A percentile compares a stretch with the other conserved stretches of the same genome.
Conservation (phyloP, 2,797 vertebrate species). For the Sebastes glaucus region DNA sequence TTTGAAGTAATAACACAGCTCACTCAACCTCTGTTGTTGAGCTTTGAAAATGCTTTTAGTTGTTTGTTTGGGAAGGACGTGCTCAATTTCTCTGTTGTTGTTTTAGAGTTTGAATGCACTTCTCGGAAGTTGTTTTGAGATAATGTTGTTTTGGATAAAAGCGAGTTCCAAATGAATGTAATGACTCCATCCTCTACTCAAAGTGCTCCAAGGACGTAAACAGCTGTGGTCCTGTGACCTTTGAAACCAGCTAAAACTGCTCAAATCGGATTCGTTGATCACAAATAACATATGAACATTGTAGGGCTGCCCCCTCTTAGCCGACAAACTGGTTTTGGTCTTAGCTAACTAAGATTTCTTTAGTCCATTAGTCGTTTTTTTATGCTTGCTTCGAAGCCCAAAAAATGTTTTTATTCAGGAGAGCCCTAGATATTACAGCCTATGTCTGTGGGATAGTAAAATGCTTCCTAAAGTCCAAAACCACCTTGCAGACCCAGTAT, state of each 20-base stretch:
- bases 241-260: background rate
- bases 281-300: background rate
- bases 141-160: background rate
- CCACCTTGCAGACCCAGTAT: background rate
- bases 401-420: too few species aligned
- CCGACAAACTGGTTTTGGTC: too few species aligned
- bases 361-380: too few species aligned
- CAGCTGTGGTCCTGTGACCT: background rate
- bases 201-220: background rate
- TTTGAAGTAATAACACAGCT: background rate
- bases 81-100: background rate
- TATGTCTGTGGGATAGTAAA: background rate
- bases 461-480: background rate
- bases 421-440: background rate
- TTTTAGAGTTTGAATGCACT: background rate
- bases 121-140: background rate
- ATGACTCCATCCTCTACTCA: background rate
- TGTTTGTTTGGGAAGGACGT: background rate
- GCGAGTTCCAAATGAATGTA: background rate
- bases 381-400: too few species aligned
- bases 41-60: background rate
- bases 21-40: background rate
- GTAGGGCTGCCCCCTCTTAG: too few species aligned
- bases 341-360: too few species aligned
- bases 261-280: background rate